These are phyloP conservation scores for Diachasma alloeum DNA, from an alignment of 1,140 invertebrate species.

Conservation along the genomic window DNA sequence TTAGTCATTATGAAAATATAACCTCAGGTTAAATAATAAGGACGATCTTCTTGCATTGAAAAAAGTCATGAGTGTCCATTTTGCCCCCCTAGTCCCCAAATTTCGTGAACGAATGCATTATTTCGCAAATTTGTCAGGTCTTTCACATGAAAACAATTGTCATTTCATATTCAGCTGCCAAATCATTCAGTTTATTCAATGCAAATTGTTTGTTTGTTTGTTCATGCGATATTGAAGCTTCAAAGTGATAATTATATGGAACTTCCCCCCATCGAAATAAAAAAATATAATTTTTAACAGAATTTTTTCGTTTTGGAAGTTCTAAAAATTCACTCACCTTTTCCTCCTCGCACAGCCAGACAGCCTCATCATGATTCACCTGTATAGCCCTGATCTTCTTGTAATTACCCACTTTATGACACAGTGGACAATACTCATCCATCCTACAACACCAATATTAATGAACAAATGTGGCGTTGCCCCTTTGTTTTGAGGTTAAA, in stretches of 20 bases:
- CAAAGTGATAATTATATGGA: background rate
- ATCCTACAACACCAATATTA: background rate
- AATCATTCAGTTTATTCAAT: background rate
- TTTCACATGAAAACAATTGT: background rate
- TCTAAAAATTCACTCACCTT: background rate
- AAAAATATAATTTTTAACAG: no score
- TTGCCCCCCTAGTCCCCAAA: no score
- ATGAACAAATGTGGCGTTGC: background rate
- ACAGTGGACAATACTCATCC: slow-evolving; percentile 1
- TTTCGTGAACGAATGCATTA: no score
- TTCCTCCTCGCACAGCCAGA: background rate
- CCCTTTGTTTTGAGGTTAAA: background rate
- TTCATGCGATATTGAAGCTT: background rate
- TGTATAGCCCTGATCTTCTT: background rate
- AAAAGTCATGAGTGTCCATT: background rate
- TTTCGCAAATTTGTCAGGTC: background rate
- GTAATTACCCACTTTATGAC: background rate
- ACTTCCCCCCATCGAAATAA: no score
- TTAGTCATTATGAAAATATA: background rate
- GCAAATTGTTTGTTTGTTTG: background rate
- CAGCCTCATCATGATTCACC: background rate
- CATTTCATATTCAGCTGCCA: background rate
- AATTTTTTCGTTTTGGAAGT: background rate
- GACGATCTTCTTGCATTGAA: background rate
- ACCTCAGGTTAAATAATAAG: no score